Conservation (phyloP, 2,888 invertebrate genomes). For the Eupithecia vulgata region DNA sequence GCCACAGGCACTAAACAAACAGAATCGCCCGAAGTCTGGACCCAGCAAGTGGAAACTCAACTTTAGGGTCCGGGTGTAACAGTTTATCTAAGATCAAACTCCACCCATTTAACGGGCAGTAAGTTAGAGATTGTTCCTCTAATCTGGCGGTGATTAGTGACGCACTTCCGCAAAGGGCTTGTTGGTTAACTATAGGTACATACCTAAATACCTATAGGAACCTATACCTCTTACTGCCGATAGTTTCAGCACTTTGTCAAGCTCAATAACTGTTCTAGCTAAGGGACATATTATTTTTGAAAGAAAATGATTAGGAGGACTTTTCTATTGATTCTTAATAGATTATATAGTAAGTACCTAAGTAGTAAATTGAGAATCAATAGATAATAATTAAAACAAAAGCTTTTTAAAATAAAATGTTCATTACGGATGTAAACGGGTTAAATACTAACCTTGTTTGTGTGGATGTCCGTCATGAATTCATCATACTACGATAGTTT, state of each 20-base stretch:
- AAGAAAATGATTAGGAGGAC: no score
- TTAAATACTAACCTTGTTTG: no score
- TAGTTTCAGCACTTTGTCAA: no score
- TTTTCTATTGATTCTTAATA: no score
- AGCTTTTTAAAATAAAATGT: no score
- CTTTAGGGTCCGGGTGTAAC: constrained; percentile 9
- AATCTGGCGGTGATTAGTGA: constrained; percentile 32
- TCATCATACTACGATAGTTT: no score
- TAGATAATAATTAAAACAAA: no score
- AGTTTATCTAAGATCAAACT: constrained; percentile 35
- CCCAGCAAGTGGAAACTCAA: constrained; percentile 1
- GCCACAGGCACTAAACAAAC: neutral
- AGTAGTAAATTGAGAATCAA: no score
- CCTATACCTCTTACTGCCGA: no score
- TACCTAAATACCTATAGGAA: neutral
- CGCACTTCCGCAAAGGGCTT: constrained; percentile 6
- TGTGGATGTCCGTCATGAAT: no score
- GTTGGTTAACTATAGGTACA: neutral
- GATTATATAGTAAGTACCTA: no score
- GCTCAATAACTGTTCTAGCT: neutral
- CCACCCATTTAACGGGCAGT: constrained; percentile 27
- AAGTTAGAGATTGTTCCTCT: constrained; percentile 29
- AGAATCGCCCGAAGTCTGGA: neutral
- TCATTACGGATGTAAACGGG: no score
- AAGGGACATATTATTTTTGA: neutral